Evolutionary conservation across 2,797 vertebrate species (phyloP), one percentile per base, ranked within the genome.

Genomic region (Glossophaga mutica): DNA sequence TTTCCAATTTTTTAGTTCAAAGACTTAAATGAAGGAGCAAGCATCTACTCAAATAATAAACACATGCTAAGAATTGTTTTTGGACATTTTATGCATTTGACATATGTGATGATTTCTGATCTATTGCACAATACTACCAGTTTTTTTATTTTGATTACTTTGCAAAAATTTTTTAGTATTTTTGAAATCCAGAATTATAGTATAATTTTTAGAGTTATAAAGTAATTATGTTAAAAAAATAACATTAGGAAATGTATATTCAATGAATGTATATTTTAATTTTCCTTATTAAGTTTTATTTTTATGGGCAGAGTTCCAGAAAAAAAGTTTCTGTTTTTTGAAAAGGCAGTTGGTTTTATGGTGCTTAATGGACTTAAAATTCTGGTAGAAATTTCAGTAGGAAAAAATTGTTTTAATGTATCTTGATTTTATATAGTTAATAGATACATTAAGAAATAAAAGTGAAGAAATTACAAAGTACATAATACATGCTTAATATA

Each of bases 231-330:
- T 96, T 93, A 97, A 97, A 94, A 94, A 95, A 97, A 24, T 97
- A 70, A 44, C 46, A 37, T 73, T 96, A 85, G 90, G 73, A 97
- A 94, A 94, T 96, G 9, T 91, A 57, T 96, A 97, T 50, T 89
- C 79, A 97, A 55, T 94, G 81, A 97, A 90, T n/a, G 7, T 93
- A 78, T 97, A 96, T 97, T 97, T 98, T 94, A 95, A 94, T 96
- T 97, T 98, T 97, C 32, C 95, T 97, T 44, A 87, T 92, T 90
- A 91, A 95, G 55, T 57, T 94, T 98, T 94, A 93, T 98, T 98
- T 88, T 96, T 71, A 73, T 57, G 81, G 87, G 44, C 50, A 87
- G 68, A 93, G 12, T 91, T 96, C 55, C 77, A 95, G 76, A 95
- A 97, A 88, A 70, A 91, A 50, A 7, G 7, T 77, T 1, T 48